These are phyloP conservation scores for Apodemus agrarius DNA, from an alignment of 2,797 vertebrate species.

Conservation along the genomic window DNA sequence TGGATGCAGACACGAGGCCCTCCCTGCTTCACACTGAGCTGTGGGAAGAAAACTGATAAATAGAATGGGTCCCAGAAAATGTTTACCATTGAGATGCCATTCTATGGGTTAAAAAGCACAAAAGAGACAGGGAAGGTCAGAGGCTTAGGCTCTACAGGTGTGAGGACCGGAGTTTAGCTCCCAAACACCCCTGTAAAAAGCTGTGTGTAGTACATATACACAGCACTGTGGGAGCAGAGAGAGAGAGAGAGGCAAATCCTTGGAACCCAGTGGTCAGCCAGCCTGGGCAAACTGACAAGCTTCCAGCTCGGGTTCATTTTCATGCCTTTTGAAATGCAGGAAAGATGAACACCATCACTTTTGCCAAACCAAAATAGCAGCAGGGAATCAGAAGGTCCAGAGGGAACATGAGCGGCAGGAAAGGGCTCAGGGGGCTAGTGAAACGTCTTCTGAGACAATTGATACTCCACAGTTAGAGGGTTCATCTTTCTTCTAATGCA, in stretches of 20 bases:
- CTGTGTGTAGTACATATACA: too few species aligned
- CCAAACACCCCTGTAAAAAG: not conserved
- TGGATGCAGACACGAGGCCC: not conserved
- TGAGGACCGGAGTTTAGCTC: not conserved
- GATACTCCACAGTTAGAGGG: not conserved
- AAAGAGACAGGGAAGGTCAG: accelerated
- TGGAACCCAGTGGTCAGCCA: not conserved
- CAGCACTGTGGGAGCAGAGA: too few species aligned
- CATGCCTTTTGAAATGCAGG: not conserved
- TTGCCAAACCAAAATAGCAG: not conserved
- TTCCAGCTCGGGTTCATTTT: not conserved
- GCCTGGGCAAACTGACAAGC: not conserved
- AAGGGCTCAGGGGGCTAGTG: not conserved
- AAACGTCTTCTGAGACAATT: not conserved
- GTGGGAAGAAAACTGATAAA: too few species aligned
- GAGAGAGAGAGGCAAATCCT: not conserved
- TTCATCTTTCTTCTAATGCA: not conserved
- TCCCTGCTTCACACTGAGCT: not conserved
- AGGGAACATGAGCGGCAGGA: not conserved
- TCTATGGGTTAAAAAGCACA: not conserved
- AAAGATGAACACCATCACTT: not conserved
- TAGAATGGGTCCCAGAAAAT: not conserved
- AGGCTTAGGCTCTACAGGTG: not conserved
- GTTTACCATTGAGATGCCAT: not conserved
- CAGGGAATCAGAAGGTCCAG: not conserved